A percentile compares a stretch with the other conserved stretches of the same genome.
These are phyloP conservation scores for Stichodactyla helianthus DNA, from an alignment of 64 coral and sea anemone genomes.

Conservation along the genomic window DNA sequence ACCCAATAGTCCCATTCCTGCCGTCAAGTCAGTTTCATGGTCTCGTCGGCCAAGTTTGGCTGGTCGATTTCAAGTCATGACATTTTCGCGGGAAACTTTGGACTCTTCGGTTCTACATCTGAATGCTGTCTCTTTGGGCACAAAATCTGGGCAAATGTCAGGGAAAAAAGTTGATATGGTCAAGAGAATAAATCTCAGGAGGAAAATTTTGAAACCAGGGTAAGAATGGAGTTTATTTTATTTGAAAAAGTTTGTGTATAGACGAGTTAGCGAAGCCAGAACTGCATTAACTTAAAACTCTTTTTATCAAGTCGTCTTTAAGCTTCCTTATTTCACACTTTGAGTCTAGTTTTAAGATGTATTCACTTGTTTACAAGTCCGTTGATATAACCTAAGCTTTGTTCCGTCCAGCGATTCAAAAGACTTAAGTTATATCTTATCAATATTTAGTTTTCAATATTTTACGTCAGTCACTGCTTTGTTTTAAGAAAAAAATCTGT, in stretches of 20 bases:
- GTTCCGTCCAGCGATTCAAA: too few species aligned
- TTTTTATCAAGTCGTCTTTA: not conserved
- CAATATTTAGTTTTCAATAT: too few species aligned
- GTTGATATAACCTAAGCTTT: too few species aligned
- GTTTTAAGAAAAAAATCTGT: too few species aligned
- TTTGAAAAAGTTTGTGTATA: not conserved
- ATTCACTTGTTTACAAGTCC: too few species aligned
- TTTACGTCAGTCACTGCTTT: too few species aligned
- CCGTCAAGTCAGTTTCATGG: not conserved
- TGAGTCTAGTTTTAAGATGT: too few species aligned
- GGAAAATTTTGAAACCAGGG: conserved; percentile 55
- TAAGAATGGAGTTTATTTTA: not conserved
- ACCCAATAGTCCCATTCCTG: conserved; percentile 23
- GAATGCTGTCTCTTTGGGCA: conserved; percentile 73
- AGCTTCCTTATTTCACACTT: too few species aligned
- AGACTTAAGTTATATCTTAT: too few species aligned
- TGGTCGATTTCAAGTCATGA: conserved; percentile 42
- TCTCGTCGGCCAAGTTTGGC: conserved; percentile 32
- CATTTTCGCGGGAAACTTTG: conserved; percentile 58
- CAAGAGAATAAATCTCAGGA: conserved; percentile 52
- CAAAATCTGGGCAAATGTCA: conserved; percentile 34
- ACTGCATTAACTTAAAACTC: not conserved
- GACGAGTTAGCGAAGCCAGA: not conserved
- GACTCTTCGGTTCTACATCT: conserved; percentile 72
- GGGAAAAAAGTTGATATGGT: conserved; percentile 41